A percentile compares a stretch with the other conserved stretches of the same genome.
Evolutionary conservation across 2,797 vertebrate genomes (phyloP).

Genomic region (Paguma larvata): DNA sequence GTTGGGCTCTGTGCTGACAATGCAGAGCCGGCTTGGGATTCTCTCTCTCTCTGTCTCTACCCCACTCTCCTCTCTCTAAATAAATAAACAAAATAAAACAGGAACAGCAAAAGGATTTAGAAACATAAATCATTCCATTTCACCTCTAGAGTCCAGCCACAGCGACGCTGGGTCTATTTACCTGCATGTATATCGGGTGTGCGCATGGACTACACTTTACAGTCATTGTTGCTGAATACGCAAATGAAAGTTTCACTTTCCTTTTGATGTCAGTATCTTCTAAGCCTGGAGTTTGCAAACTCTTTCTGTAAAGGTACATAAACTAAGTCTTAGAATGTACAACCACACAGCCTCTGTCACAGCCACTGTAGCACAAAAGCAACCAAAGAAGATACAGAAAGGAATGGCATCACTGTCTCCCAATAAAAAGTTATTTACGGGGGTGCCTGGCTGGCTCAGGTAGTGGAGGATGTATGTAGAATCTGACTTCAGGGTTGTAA

Average conservation of each 20-base stretch:
- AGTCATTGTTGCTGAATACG: not conserved
- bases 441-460: not conserved
- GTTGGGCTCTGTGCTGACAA: too few species aligned
- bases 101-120: not conserved
- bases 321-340: too few species aligned
- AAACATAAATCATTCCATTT: not conserved
- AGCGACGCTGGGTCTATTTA: not conserved
- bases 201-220: not conserved
- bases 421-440: not conserved
- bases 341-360: too few species aligned
- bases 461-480: not conserved
- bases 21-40: too few species aligned
- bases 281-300: not conserved
- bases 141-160: not conserved
- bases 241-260: not conserved
- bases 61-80: too few species aligned
- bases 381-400: not conserved
- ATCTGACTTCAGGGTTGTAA: not conserved
- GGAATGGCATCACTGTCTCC: not conserved
- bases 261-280: not conserved
- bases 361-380: not conserved
- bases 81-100: too few species aligned
- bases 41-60: too few species aligned
- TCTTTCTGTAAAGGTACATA: not conserved
- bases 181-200: not conserved